Base-by-base conservation (phyloP, 2,888 invertebrate species). In the Ganaspis brasiliensis region DNA sequence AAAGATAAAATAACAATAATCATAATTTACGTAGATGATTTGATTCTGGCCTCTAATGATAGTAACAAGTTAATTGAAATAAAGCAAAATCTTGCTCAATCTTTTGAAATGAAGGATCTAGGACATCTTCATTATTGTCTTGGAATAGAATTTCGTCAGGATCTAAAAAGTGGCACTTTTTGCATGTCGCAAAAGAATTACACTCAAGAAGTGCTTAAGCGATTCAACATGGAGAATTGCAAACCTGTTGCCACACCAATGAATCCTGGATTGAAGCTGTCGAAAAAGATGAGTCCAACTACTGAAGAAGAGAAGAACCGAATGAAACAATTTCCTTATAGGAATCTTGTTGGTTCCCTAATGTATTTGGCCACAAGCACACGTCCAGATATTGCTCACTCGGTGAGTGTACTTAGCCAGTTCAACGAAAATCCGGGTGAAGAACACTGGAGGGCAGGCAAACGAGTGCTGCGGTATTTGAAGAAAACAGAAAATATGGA, bases 11-110 rank as follows among this genome's bases (percentile, higher is more conserved):
- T 40, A 9, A 21, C 14, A 10, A 35, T 70, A 24, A 76, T 85
- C 35, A 67, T 79, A 9, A 81, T 84, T 19, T 86, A 84, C 77
- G 86, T 87, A 4, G 84, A 87, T 57, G 87, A 87, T 73, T 81
- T 87, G 21, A 52, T 86, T 12, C 75, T 85, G 19, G 76, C 79
- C 45, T 85, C 82, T n/a, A 79, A 73, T 19, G 72, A 82, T 74
- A 16, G 40, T 26, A 67, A 75, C 19, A 80, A 61, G 19, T 73
- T 79, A 37, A 57, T 77, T 14, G 16, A 79, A 37, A 57, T 86
- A n/a, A 76, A 81, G 49, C 16, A 57, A 12, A 55, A 74, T 35
- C 71, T 84, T 21, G 67, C 73, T 6, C 71, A 73, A 72, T 74
- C 72, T 2, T 86, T 85, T 70, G 79, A 81, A 26, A 79, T 83